Conservation (phyloP, 2,888 invertebrate genomes). For the Diabrotica balteata region DNA sequence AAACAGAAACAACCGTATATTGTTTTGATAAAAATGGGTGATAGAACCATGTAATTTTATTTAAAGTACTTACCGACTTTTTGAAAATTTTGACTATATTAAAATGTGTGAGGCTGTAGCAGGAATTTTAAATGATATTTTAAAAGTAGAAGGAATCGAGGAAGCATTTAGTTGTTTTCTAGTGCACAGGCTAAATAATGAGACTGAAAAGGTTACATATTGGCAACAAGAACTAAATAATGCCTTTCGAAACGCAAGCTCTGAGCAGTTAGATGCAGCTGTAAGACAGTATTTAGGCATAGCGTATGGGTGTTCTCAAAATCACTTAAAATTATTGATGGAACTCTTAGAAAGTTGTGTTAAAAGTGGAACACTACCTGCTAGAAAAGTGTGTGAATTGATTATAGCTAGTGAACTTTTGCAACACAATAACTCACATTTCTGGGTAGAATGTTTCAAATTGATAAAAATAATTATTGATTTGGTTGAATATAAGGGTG, state of each 20-base stretch:
- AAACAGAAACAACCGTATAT: neutral
- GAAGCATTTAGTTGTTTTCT: slow-evolving; percentile 90
- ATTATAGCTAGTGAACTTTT: slow-evolving; percentile 84
- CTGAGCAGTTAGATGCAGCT: slow-evolving; percentile 78
- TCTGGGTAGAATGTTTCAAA: slow-evolving; percentile 89
- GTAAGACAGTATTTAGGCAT: slow-evolving; percentile 77
- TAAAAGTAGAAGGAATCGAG: slow-evolving; percentile 81
- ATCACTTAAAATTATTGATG: slow-evolving; percentile 78
- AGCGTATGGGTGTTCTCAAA: slow-evolving; percentile 75
- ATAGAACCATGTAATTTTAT: too few species aligned
- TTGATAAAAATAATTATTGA: slow-evolving; percentile 85
- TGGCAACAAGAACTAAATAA: slow-evolving; percentile 75
- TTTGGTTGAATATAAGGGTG: slow-evolving; percentile 95
- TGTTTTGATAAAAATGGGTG: neutral
- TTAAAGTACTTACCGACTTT: neutral
- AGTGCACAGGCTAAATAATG: slow-evolving; percentile 76
- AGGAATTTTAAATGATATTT: slow-evolving; percentile 70
- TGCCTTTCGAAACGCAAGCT: slow-evolving; percentile 69
- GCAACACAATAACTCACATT: slow-evolving; percentile 79
- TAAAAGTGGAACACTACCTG: slow-evolving; percentile 69
- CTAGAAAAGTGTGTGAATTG: slow-evolving; percentile 86
- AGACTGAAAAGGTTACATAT: slow-evolving; percentile 70
- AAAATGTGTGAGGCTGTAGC: slow-evolving; percentile 64
- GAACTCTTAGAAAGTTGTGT: slow-evolving; percentile 79
- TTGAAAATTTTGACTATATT: neutral